Evolutionary conservation across 2,888 invertebrate genomes (phyloP).

Genomic region (Andrena dorsata): DNA sequence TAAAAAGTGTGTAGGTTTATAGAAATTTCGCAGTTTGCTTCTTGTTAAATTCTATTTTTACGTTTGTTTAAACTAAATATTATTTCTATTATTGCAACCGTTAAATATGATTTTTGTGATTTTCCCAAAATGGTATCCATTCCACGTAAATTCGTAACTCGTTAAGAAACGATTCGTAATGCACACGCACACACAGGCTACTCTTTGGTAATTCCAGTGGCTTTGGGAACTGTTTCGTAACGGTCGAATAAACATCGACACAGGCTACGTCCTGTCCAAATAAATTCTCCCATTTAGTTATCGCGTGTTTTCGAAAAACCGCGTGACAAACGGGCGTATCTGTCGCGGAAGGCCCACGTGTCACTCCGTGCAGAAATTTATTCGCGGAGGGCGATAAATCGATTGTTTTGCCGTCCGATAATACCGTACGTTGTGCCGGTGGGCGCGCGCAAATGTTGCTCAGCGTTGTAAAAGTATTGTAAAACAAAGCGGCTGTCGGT

Average conservation of each 20-base stretch:
- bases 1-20: no score
- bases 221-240: constrained; percentile 7
- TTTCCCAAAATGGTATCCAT: no score
- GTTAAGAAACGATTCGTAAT: constrained; percentile 5
- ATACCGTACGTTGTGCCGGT: constrained; percentile 16
- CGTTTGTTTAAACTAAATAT: no score
- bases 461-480: constrained; percentile 1
- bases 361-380: constrained; percentile 21
- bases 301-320: not conserved
- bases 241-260: constrained; percentile 5
- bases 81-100: no score
- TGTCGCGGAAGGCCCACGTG: constrained; percentile 14
- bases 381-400: constrained; percentile 23
- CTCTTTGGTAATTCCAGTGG: constrained; percentile 5
- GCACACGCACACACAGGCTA: not conserved
- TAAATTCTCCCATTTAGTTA: constrained; percentile 35
- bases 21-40: no score
- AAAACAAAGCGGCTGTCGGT: constrained; percentile 22
- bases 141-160: not conserved
- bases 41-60: no score
- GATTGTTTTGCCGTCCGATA: constrained; percentile 26
- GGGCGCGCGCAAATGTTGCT: constrained; percentile 24
- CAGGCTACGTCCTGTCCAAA: constrained; percentile 3
- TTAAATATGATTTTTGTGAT: no score
- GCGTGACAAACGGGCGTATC: not conserved